Conservation (phyloP, 2,888 invertebrate species). For the Rhabditoides inermis region DNA sequence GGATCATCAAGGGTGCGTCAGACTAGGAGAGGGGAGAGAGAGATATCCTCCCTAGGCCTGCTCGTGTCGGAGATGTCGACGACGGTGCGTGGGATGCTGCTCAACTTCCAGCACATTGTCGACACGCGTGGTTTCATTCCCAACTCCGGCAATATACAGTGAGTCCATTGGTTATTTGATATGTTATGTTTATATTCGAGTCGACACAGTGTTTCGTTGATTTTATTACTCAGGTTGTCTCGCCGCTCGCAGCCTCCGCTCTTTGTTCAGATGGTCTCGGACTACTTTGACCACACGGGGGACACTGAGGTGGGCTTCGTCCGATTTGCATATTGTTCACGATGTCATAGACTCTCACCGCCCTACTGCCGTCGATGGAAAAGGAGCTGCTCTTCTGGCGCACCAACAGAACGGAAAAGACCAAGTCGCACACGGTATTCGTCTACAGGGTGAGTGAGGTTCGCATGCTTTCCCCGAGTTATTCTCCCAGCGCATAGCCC, state of each 20-base stretch:
- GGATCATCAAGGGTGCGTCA: conserved; percentile 68
- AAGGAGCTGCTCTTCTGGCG: conserved; percentile 68
- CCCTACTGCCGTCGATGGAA: conserved; percentile 52
- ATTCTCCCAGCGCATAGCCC: neutral
- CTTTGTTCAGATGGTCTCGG: conserved; percentile 66
- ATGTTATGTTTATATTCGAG: neutral
- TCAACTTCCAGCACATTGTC: conserved; percentile 75
- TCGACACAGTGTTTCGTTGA: conserved; percentile 1
- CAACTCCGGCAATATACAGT: conserved; percentile 81
- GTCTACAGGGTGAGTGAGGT: conserved; percentile 4
- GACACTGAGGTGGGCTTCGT: conserved; percentile 56
- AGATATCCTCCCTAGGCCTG: conserved; percentile 57
- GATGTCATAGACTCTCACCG: conserved; percentile 3
- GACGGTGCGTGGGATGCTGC: conserved; percentile 73
- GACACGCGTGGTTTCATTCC: conserved; percentile 65
- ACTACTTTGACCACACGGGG: conserved; percentile 66
- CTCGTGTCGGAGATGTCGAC: conserved; percentile 72
- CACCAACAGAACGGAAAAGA: conserved; percentile 60
- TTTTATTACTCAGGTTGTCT: conserved; percentile 26
- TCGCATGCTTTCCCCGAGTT: neutral
- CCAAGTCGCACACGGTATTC: conserved; percentile 5
- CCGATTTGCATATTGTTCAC: neutral
- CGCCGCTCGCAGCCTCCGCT: conserved; percentile 57
- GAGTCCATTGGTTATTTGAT: conserved; percentile 43
- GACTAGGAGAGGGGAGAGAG: neutral